These are phyloP conservation scores for Caiman crocodilus DNA, from an alignment of 2,797 vertebrate genomes.

Conservation along the genomic window DNA sequence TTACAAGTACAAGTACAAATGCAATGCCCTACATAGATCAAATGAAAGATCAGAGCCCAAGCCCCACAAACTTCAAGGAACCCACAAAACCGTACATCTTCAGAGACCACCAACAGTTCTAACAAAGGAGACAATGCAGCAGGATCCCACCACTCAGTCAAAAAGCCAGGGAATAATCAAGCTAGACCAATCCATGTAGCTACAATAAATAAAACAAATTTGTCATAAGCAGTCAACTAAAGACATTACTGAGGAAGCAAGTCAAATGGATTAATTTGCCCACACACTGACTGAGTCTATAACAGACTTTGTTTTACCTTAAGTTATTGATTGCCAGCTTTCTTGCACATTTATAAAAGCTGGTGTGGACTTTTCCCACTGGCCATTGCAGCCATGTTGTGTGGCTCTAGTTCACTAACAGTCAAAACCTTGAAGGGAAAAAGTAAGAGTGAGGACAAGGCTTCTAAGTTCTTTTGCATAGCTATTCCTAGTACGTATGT, in stretches of 20 bases:
- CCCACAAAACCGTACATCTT: background rate
- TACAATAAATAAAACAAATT: constrained; percentile 42
- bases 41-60: background rate
- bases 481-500: background rate
- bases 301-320: background rate
- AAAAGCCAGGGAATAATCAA: constrained; percentile 31
- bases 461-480: background rate
- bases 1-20: background rate
- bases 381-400: background rate
- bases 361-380: rapidly evolving
- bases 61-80: background rate
- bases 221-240: background rate
- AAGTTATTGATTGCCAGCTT: background rate
- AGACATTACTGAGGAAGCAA: background rate
- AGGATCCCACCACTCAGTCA: background rate
- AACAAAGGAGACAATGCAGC: background rate
- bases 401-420: background rate
- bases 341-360: background rate
- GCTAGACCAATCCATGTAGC: constrained; percentile 9
- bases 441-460: background rate
- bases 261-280: background rate
- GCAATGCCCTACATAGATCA: background rate
- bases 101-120: background rate
- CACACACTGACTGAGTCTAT: background rate
- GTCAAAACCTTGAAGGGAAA: background rate